Evolutionary conservation across 2,888 invertebrate species (phyloP), one percentile per base, ranked within the genome.

Genomic region (Patella caerulea): DNA sequence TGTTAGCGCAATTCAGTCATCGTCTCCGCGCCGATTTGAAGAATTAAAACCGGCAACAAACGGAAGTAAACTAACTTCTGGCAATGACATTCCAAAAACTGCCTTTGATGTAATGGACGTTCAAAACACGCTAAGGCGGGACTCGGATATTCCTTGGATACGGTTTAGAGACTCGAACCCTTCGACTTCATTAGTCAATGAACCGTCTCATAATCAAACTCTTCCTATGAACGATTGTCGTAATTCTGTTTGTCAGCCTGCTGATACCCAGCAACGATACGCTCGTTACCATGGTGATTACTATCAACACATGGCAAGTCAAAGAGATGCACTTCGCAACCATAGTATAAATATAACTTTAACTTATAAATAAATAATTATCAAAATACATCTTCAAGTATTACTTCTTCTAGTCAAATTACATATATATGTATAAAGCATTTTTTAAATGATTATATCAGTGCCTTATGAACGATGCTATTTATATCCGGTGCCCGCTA

Each of bases 311-410:
- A 65, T 65, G 19, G 19, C 65, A 12, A 65, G 5, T 24, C 65
- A 65, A 14, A 65, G 65, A 65, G 65, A 65, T 24, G 65, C 65
- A 3, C 14, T 65, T 24, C 65, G 87, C 79, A 89, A 88, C 75
- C 87, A 87, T 73, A 89, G 88, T 73, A 89, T 89, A n/a, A 89
- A 89, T 74, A 89, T 89, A 15, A 89, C 88, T 11, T 80, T 89
- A 3, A 87, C 88, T 29, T 89, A 89, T 72, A 89, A 88, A 71
- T 87, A 79, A 45, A 45, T 45, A 45, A 45, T 45, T 45, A 45
- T 45, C 9, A 45, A 45, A 45, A 45, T 45, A 45, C 45, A 45
- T 45, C 9, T 45, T 45, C 45, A 45, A 45, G 45, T 45, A 45
- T 45, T 45, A 45, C 9, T 45, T 45, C 45, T 45, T 45, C 45